Percentiles rank a stretch among this genome's conserved stretches.
These are phyloP conservation scores for Ischnus inquisitorius DNA, from an alignment of 2,888 invertebrate genomes.

Conservation along the genomic window DNA sequence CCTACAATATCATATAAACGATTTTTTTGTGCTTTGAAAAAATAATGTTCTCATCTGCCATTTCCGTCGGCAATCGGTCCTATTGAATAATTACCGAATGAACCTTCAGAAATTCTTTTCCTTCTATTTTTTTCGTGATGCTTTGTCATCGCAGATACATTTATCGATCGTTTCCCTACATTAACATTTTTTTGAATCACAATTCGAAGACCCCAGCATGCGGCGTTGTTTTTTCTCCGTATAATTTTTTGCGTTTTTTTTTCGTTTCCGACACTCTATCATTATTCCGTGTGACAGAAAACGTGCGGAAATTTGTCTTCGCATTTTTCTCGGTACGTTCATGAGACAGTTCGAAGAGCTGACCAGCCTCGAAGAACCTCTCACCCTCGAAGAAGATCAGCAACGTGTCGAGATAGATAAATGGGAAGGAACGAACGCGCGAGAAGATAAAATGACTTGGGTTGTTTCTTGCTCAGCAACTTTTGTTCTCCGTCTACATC, in stretches of 20 bases:
- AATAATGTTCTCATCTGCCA: conserved; percentile 24
- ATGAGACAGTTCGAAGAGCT: not conserved
- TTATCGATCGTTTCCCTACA: not conserved
- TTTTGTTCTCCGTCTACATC: conserved; percentile 1
- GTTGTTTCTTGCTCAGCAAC: conserved; percentile 36
- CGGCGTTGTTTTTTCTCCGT: not conserved
- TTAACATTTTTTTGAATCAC: not conserved
- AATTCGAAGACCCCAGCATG: not conserved
- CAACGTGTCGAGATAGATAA: not conserved
- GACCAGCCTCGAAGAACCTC: not conserved
- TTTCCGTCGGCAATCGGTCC: no score
- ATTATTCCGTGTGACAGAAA: not conserved
- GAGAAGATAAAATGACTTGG: conserved; percentile 12
- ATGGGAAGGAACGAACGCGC: conserved; percentile 3
- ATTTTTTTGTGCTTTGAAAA: no score
- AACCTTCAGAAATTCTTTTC: no score
- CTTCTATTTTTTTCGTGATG: no score
- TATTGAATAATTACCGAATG: no score
- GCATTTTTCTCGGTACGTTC: not conserved
- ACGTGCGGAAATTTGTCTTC: conserved; percentile 4
- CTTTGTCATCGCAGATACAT: no score
- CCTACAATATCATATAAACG: no score
- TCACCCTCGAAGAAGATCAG: conserved; percentile 2
- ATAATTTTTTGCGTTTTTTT: not conserved
- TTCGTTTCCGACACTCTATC: not conserved